Evolutionary conservation across 2,888 invertebrate genomes (phyloP).

Genomic region (Anthophora plumipes): DNA sequence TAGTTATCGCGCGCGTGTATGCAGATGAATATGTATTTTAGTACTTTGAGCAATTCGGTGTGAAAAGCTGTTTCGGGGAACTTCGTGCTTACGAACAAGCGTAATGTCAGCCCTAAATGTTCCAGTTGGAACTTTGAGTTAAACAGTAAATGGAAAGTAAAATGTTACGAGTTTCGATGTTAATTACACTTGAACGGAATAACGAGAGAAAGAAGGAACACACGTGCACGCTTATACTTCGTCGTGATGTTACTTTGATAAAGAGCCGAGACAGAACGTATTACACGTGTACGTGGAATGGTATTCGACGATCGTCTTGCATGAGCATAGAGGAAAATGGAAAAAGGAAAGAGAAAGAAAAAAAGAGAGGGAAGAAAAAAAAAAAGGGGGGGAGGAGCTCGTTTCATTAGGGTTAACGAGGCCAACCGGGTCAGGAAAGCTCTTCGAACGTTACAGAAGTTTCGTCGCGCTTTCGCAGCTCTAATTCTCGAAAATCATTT

Average conservation of each 20-base stretch:
- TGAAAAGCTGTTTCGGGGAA: conserved; percentile 34
- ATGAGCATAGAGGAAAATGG: conserved; percentile 4
- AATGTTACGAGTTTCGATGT: not conserved
- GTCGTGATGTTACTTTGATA: not conserved
- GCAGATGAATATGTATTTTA: conserved; percentile 39
- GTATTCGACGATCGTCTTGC: conserved; percentile 43
- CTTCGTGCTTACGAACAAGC: conserved; percentile 31
- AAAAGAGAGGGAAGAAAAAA: too few relatives aligned
- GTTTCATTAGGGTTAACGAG: conserved; percentile 48
- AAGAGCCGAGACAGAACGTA: not conserved
- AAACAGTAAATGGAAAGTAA: conserved; percentile 16
- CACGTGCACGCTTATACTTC: not conserved
- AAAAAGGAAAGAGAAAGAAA: too few relatives aligned
- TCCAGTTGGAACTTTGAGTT: conserved; percentile 20
- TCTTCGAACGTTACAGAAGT: conserved; percentile 22
- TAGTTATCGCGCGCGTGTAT: conserved; percentile 31
- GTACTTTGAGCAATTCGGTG: conserved; percentile 29
- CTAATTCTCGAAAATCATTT: conserved; percentile 21
- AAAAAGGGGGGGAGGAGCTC: too few relatives aligned
- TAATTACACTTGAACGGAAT: not conserved
- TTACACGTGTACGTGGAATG: not conserved
- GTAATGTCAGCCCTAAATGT: conserved; percentile 23
- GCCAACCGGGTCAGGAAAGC: conserved; percentile 6
- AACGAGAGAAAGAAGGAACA: too few relatives aligned
- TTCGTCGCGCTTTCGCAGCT: conserved; percentile 11